A percentile compares a stretch with the other conserved stretches of the same genome.
phyloP scores from a whole-genome alignment of 1,140 invertebrate species.

The Meloidogyne chitwoodi region DNA sequence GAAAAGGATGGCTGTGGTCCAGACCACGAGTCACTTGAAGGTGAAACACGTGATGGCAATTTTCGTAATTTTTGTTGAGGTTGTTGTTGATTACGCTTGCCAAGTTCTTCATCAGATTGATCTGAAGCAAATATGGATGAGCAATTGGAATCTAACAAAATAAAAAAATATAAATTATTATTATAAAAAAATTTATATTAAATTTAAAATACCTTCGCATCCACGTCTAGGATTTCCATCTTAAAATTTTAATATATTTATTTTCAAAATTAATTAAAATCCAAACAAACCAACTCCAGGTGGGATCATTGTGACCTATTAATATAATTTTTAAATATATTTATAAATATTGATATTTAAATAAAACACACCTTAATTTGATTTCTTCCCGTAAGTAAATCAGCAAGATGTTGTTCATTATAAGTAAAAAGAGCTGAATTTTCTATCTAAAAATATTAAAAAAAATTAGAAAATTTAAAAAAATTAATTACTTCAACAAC shows the following conservation, averaged over 20 bases:
- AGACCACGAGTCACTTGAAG: neutral
- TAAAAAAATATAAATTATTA: no score
- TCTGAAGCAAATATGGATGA: constrained; percentile 52
- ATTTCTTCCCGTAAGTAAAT: constrained; percentile 81
- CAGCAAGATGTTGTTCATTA: constrained; percentile 86
- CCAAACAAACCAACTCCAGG: constrained; percentile 61
- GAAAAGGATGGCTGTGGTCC: neutral
- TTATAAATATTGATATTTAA: neutral
- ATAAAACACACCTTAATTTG: constrained; percentile 66
- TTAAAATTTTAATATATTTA: constrained; percentile 57
- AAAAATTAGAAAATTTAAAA: neutral
- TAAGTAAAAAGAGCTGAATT: constrained; percentile 82
- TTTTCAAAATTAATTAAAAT: neutral
- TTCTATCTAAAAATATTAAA: constrained; percentile 68
- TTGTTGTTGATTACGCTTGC: constrained; percentile 1
- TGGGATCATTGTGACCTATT: constrained; percentile 75
- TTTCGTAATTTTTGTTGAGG: constrained; percentile 14
- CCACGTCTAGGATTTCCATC: constrained; percentile 69
- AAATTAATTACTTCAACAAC: constrained; percentile 73
- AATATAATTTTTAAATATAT: neutral
- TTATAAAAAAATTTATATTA: neutral
- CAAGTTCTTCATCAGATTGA: constrained; percentile 24
- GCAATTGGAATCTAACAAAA: constrained; percentile 47
- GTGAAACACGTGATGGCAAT: neutral
- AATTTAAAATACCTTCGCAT: constrained; percentile 45